Percentiles rank a stretch among this genome's conserved stretches.
Evolutionary conservation across 1,140 invertebrate species (phyloP).

Genomic region (Subanguina moxae): DNA sequence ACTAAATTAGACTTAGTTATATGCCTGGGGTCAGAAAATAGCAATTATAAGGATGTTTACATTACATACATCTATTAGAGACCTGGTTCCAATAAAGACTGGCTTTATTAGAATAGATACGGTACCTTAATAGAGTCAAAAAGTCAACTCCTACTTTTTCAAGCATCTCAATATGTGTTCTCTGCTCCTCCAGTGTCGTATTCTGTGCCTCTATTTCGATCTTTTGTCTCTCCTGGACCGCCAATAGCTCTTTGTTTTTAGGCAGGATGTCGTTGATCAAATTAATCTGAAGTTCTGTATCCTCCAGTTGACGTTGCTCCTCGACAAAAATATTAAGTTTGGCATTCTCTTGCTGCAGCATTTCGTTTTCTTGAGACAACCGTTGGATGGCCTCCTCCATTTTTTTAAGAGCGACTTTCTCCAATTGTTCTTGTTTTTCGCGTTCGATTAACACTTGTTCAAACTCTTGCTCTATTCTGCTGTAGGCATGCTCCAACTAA

Average conservation of each 20-base stretch:
- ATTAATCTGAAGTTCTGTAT: conserved; percentile 20
- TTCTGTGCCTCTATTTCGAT: conserved; percentile 81
- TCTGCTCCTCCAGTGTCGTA: conserved; percentile 81
- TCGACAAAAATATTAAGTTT: conserved; percentile 38
- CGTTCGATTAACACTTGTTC: conserved; percentile 55
- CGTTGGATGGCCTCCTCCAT: conserved; percentile 77
- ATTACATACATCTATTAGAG: too few species aligned
- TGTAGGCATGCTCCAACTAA: conserved; percentile 32
- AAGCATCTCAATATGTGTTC: conserved; percentile 84
- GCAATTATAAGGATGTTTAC: too few species aligned
- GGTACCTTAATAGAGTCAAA: too few species aligned
- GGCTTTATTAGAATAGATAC: too few species aligned
- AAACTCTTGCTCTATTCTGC: conserved; percentile 36
- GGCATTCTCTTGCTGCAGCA: conserved; percentile 48
- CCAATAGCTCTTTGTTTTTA: conserved; percentile 73
- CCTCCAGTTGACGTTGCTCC: conserved; percentile 29
- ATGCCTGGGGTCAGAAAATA: too few species aligned
- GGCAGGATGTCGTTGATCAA: conserved; percentile 27
- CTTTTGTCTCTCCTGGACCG: conserved; percentile 80
- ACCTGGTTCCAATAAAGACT: too few species aligned
- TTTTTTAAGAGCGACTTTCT: conserved; percentile 73
- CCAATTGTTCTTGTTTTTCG: conserved; percentile 77
- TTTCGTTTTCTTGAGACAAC: conserved; percentile 63
- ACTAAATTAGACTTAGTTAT: too few species aligned
- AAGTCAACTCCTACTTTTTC: conserved; percentile 70